These are phyloP conservation scores for Gobio gobio DNA, from an alignment of 2,113 vertebrate genomes.

Conservation along the genomic window DNA sequence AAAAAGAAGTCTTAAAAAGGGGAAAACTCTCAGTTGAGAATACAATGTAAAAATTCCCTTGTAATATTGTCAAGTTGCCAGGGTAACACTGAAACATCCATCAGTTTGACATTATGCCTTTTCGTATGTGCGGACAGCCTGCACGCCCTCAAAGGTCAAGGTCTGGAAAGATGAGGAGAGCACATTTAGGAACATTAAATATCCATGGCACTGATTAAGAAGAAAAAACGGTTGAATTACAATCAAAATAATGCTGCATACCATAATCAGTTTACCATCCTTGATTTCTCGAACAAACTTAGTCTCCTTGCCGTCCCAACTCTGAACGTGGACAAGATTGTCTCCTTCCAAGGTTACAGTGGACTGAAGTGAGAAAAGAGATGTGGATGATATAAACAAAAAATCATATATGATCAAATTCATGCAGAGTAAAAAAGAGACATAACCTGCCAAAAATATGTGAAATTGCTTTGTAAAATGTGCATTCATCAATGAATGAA, in stretches of 20 bases:
- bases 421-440: background rate
- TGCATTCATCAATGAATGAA: background rate
- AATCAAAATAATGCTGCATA: conserved; percentile 71
- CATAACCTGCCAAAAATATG: background rate
- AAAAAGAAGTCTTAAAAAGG: conserved; percentile 50
- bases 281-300: conserved; percentile 93
- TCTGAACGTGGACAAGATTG: conserved; percentile 91
- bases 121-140: conserved; percentile 92
- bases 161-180: conserved; percentile 76
- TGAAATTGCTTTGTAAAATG: background rate
- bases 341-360: conserved; percentile 87
- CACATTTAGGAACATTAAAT: background rate
- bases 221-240: background rate
- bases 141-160: conserved; percentile 85
- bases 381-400: no score
- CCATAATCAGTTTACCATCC: conserved; percentile 93
- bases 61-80: conserved; percentile 52
- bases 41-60: conserved; percentile 57
- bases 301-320: conserved; percentile 95
- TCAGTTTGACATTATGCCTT: conserved; percentile 80
- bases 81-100: conserved; percentile 46
- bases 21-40: conserved; percentile 55
- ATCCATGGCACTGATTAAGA: background rate
- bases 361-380: conserved; percentile 75
- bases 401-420: background rate